Evolutionary conservation across 2,888 invertebrate genomes (phyloP), one percentile per base, ranked within the genome.

Genomic region (Mactromeris polynyma): DNA sequence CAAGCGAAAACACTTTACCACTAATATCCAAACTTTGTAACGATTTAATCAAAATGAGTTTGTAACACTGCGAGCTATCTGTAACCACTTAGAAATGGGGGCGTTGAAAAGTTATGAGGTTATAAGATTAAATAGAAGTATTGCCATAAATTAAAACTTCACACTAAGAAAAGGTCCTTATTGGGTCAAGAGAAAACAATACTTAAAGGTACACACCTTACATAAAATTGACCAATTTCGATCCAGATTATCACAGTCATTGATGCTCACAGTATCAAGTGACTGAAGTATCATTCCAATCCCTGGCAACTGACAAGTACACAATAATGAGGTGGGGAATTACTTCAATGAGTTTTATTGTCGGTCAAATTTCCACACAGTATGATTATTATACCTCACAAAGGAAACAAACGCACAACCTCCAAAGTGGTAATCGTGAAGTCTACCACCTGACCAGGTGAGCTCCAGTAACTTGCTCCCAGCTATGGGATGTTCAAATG

Each of bases 141-240:
- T 19, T 73, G 73, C 36, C 33, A 73, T 73, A 73, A 73, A 73
- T 73, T 73, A 73, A 73, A 73, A 36, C 73, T 73, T 73, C 33
- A 36, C 73, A 36, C 36, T 36, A 2, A 36, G 73, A 33, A 73
- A 33, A 73, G 73, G 73, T 73, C 73, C 73, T 73, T 73, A 73
- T 73, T 73, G 33, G 73, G 73, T 73, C 73, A 73, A 73, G 36
- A 73, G 73, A 73, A 73, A 73, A 73, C 36, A 73, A 73, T 73
- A 33, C 33, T 33, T 73, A 73, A 73, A 73, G 73, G 73, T 33
- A 26, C 19, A 3, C 17, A 36, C 73, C 19, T 33, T 6, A 64
- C n/a, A 1, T 64, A 26, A 64, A 64, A 64, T 26, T 9, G 26
- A 26, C 26, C 58, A 64, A 64, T 64, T n/a, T 64, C 26, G n/a